Evolutionary conservation across 2,113 vertebrate species (phyloP), one percentile per base, ranked within the genome.

Genomic region (Mus musculus): DNA sequence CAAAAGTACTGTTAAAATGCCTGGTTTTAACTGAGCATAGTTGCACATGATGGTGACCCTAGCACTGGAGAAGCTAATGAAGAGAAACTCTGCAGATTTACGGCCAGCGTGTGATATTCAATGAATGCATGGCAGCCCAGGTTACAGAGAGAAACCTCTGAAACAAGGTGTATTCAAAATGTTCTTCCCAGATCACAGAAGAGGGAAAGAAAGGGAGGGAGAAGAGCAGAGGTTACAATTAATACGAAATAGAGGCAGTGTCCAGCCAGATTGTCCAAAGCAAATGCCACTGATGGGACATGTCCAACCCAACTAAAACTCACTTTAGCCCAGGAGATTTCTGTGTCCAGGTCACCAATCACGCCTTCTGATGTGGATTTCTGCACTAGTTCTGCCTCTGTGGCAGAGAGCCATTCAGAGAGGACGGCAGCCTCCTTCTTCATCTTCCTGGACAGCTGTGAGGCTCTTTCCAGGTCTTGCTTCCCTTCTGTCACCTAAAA

Each of bases 401-500:
- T 99, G 56, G 97, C 91, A 39, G 96, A 98, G 67, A 99, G 98
- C 99, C 99, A 99, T 69, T 99, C 99, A 33, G 99, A 99, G 93
- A 99, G 98, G 33, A 97, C 95, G 0, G 98, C 54, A 30, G 98
- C 98, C 73, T 99, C 99, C 94, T 99, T 99, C 95, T 97, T 99
- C 97, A 99, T 98, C 97, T 98, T 99, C 67, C 99, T 98, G 75
- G 99, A 98, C 88, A 99, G 97, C 75, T 99, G 98, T 7, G 99
- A 98, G 20, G 99, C 99, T 96, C 99, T 99, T 96, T 99, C 99
- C 0, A 99, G 98, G 82, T 99, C 99, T 97, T 99, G 99, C 84
- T 99, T 99, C 12, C 99, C 99, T 96, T 99, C 99, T 0, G 99
- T 99, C 89, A 99, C 99, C 99, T 99, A 93, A 4, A 24, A 87